Base-by-base conservation (phyloP, 2,888 invertebrate species). In the Drosophila parthenogenetica region DNA sequence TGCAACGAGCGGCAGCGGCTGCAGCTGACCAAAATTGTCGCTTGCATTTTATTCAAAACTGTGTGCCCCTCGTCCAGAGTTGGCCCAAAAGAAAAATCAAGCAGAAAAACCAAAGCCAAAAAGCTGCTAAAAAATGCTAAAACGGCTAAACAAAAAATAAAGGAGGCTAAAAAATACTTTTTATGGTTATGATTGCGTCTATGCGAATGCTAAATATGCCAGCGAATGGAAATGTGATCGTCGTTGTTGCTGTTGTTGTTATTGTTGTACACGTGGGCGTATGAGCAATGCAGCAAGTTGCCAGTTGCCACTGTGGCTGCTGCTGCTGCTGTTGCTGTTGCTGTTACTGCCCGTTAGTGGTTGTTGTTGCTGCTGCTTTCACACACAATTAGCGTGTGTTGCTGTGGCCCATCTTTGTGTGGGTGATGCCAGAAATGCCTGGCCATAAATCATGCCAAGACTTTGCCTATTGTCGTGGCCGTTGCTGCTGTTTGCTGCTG, bases 171-270 rank as follows among this genome's bases (percentile, higher is more conserved):
- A 69, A 73, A 75, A 32, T 46, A 87, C 85, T 87, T 61, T 83
- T 83, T 83, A 83, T 83, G 83, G 83, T 83, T 83, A 83, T 83
- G 88, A 83, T 88, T 83, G 86, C 88, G 82, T 87, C 76, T 68
- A 69, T 81, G 83, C 83, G 84, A 84, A 87, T 84, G 81, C 85
- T 81, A 87, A 82, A 81, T 82, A 88, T 87, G 88, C 88, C 75
- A 85, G 80, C 81, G 75, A 87, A 80, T 84, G 81, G 81, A 83
- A 81, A 81, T 81, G 81, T 67, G 80, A 80, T 70, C 63, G 61
- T 53, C 17, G 46, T 58, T 50, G 66, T 59, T 46, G 57, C 5
- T 49, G 63, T 10, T 50, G 55, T 19, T 60, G 32, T 40, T 50
- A 54, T n/a, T 43, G 67, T 48, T 51, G 62, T 29, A 53, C 83